A percentile compares a stretch with the other conserved stretches of the same genome.
phyloP scores from a whole-genome alignment of 2,113 vertebrate species.

The Loxodonta africana region DNA sequence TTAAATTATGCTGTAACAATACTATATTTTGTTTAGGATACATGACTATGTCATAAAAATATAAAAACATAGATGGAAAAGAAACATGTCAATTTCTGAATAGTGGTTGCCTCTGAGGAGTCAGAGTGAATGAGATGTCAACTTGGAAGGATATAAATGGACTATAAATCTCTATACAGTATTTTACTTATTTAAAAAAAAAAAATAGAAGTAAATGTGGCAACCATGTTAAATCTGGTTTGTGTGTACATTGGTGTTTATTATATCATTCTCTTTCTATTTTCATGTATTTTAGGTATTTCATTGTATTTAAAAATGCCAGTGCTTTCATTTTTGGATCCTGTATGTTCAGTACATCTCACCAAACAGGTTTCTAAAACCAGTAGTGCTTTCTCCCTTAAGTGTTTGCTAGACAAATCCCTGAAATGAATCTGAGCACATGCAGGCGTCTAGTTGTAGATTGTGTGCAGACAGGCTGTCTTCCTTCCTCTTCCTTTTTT shows the following conservation, averaged over 20 bases:
- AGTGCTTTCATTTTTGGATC: conserved; percentile 23
- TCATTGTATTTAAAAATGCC: conserved; percentile 1
- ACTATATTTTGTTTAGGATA: background rate
- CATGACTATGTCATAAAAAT: background rate
- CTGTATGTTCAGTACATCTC: background rate
- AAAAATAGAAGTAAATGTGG: background rate
- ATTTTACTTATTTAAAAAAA: conserved; percentile 25
- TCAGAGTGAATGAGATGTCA: background rate
- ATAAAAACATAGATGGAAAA: background rate
- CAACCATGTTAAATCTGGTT: background rate
- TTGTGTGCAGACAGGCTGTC: background rate
- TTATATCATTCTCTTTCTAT: background rate
- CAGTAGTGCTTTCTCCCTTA: background rate
- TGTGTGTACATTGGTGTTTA: background rate
- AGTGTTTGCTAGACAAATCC: background rate
- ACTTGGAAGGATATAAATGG: background rate
- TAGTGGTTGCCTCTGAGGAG: background rate
- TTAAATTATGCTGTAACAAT: background rate
- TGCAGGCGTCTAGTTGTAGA: rapidly evolving
- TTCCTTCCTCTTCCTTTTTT: conserved; percentile 36
- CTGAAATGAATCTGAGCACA: background rate
- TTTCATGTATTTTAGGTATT: conserved; percentile 32
- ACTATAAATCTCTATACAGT: background rate
- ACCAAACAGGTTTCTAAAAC: conserved; percentile 46
- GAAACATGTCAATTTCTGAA: background rate